Percentiles rank a stretch among this genome's conserved stretches.
These are phyloP conservation scores for Lysandra coridon DNA, from an alignment of 2,888 invertebrate species.

Conservation along the genomic window DNA sequence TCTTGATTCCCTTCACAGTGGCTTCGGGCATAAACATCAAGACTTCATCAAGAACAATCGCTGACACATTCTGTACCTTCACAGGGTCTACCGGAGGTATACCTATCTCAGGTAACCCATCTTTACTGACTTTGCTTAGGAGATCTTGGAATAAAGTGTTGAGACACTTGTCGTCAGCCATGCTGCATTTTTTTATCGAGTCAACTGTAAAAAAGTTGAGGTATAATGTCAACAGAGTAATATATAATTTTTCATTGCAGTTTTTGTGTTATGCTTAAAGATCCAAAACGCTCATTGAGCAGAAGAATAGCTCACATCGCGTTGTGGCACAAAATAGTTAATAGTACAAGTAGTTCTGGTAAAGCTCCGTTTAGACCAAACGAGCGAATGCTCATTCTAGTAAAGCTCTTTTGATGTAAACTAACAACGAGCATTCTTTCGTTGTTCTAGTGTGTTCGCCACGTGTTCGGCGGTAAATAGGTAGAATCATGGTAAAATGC, in stretches of 20 bases:
- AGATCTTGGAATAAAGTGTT: constrained; percentile 37
- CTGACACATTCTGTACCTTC: constrained; percentile 34
- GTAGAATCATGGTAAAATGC: no score
- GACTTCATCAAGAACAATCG: constrained; percentile 36
- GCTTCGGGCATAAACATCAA: constrained; percentile 38
- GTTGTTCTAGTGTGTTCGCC: no score
- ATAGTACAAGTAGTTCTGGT: no score
- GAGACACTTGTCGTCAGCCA: constrained; percentile 38
- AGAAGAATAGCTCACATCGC: no score
- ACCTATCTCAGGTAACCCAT: constrained; percentile 45
- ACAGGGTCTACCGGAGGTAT: constrained; percentile 39
- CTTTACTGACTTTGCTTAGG: constrained; percentile 44
- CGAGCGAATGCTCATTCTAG: no score
- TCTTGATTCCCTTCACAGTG: constrained; percentile 35
- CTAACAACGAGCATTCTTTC: no score
- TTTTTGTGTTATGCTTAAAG: no score
- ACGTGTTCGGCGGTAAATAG: no score
- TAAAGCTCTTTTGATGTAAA: no score
- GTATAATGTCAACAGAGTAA: neutral
- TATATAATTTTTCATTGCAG: neutral
- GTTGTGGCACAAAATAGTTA: no score
- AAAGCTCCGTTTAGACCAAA: no score
- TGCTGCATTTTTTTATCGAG: constrained; percentile 37
- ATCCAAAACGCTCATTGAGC: no score
- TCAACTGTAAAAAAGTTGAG: constrained; percentile 36